Percentiles rank a stretch among this genome's conserved stretches.
phyloP scores from a whole-genome alignment of 2,113 vertebrate genomes.

The Dicerorhinus sumatrensis region DNA sequence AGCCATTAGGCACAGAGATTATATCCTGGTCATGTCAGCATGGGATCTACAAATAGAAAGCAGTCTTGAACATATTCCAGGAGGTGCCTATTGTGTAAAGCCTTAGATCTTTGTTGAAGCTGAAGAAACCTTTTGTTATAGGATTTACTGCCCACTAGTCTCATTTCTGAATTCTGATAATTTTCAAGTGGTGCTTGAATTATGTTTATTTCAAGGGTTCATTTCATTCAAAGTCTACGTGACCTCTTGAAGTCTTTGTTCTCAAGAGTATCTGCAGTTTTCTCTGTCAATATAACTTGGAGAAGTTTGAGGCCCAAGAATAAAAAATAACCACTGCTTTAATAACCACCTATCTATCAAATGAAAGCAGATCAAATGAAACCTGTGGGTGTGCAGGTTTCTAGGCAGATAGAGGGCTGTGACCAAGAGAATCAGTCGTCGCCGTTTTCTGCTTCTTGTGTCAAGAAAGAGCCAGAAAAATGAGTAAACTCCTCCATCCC shows the following conservation, averaged over 20 bases:
- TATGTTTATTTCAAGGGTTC: neutral
- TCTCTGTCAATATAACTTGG: neutral
- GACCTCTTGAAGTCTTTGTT: neutral
- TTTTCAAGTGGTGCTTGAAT: neutral
- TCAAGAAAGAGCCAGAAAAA: slow-evolving; percentile 8
- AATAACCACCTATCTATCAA: neutral
- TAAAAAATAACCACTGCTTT: slow-evolving; percentile 16
- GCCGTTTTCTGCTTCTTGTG: neutral
- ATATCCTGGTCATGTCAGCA: neutral
- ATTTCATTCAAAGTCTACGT: neutral
- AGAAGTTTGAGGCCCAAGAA: neutral
- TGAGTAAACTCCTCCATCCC: neutral
- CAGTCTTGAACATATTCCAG: neutral
- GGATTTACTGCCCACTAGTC: neutral
- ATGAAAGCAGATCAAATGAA: neutral
- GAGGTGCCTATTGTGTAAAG: neutral
- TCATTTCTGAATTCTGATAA: neutral
- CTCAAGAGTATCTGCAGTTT: slow-evolving; percentile 7
- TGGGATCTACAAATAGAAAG: neutral
- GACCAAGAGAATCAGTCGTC: neutral
- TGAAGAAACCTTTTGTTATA: neutral
- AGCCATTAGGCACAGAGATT: neutral
- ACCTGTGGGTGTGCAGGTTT: neutral
- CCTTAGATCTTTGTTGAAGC: neutral
- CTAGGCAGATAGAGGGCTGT: neutral